Base-by-base conservation (phyloP, 2,113 vertebrate genomes). In the Sus scrofa region DNA sequence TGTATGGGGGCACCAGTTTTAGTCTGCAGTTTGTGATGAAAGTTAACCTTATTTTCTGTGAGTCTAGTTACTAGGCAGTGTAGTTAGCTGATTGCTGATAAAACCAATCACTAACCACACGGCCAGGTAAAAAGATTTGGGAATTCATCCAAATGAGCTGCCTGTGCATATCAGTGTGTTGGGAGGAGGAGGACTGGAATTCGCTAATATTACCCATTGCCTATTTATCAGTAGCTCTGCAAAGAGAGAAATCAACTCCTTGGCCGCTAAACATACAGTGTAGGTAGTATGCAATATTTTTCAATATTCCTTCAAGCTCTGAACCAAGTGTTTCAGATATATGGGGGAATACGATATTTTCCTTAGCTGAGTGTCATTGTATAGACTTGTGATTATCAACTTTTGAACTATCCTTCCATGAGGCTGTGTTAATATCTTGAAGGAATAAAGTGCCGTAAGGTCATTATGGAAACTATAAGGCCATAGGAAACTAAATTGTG, bases 91-190 rank as follows among this genome's bases (percentile, higher is more conserved):
- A 99, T 99, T 99, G 99, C 98, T 97, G 68, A 89, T 75, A 89
- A 74, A 60, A 97, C 96, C 99, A 99, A 99, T 99, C 99, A 99
- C 99, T 99, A 99, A 98, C 99, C 98, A 99, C 99, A 99, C 99
- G 96, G 99, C 99, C 99, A 99, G 98, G 98, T 98, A 97, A 99
- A 99, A 88, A 97, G 99, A 98, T 90, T 96, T 97, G 97, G 56
- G 26, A 88, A 82, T 4, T 0, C 44, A 24, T 24, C 94, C 70
- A 89, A 22, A 1, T 14, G 9, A 89, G 84, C 24, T 50, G 37
- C 3, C 8, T 68, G 58, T 30, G 81, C 56, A 0, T 63, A 0
- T 0, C 52, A 19, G 4, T 1, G 84, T 18, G 52, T 54, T 50
- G 58, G 30, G 3, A 1, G 15, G 18, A 32, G 5, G 32, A 26